phyloP scores from a whole-genome alignment of 2,888 invertebrate genomes.

The Cylindroiulus punctatus region DNA sequence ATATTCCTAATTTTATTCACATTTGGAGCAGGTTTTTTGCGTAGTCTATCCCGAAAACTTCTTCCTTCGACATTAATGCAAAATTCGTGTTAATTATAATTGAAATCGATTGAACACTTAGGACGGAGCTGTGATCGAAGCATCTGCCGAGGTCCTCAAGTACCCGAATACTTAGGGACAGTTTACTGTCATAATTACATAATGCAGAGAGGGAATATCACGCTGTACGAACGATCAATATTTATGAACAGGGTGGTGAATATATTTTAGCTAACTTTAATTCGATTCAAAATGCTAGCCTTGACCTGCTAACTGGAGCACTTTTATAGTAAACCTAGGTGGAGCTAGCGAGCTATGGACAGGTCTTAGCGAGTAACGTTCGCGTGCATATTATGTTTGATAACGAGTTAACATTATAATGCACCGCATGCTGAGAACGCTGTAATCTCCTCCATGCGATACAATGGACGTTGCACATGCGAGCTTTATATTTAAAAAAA shows the following conservation, averaged over 20 bases:
- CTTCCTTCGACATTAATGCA: background rate
- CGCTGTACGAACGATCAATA: background rate
- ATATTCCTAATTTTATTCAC: too few species aligned
- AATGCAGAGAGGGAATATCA: background rate
- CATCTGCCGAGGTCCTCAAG: slow-evolving; percentile 24
- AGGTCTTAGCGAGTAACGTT: background rate
- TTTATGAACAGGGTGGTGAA: background rate
- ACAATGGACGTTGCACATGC: background rate
- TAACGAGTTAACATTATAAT: background rate
- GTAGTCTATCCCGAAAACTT: background rate
- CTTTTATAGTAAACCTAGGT: background rate
- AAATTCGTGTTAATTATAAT: slow-evolving; percentile 38
- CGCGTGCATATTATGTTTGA: background rate
- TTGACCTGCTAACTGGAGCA: background rate
- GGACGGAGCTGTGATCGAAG: slow-evolving; percentile 8
- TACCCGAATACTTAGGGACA: background rate
- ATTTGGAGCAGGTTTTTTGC: too few species aligned
- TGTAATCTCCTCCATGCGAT: background rate
- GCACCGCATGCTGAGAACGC: background rate
- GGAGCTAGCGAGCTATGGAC: background rate
- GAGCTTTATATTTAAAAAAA: background rate
- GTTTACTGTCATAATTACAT: background rate
- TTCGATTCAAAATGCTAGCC: background rate
- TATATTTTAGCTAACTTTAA: background rate
- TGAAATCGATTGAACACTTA: slow-evolving; percentile 19